phyloP scores from a whole-genome alignment of 2,888 invertebrate species.

The Campoplex nolae region DNA sequence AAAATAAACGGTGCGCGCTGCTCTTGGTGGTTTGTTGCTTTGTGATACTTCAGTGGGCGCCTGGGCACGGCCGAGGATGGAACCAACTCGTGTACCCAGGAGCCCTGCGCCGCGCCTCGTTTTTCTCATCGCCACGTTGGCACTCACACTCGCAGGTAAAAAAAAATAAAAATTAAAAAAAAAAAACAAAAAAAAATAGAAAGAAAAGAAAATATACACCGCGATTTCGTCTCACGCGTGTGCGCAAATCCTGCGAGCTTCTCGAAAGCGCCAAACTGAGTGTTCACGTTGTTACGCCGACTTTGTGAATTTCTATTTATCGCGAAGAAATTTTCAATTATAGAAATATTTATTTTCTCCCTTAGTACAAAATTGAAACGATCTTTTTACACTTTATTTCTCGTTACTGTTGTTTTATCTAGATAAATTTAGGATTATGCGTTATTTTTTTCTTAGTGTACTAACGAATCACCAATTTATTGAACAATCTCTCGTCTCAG shows the following conservation, averaged over 20 bases:
- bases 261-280: not conserved
- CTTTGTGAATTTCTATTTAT: not conserved
- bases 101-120: constrained; percentile 82
- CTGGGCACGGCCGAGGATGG: constrained; percentile 80
- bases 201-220: not conserved
- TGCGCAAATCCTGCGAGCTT: constrained; percentile 7
- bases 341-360: not conserved
- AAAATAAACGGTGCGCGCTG: constrained; percentile 30
- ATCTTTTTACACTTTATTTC: not conserved
- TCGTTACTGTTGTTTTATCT: not conserved
- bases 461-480: not conserved
- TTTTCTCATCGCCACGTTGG: constrained; percentile 84
- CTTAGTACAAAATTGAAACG: not conserved
- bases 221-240: constrained; percentile 39
- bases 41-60: constrained; percentile 74
- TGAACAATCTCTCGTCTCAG: not conserved
- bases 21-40: constrained; percentile 66
- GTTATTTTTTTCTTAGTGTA: constrained; percentile 3
- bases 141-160: constrained; percentile 81
- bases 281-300: constrained; percentile 3
- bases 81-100: constrained; percentile 81
- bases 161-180: constrained; percentile 5
- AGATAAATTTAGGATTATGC: not conserved
- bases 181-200: not conserved
- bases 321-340: not conserved